Evolutionary conservation across 2,797 vertebrate genomes (phyloP), one percentile per base, ranked within the genome.

Genomic region (Urosaurus nigricauda): DNA sequence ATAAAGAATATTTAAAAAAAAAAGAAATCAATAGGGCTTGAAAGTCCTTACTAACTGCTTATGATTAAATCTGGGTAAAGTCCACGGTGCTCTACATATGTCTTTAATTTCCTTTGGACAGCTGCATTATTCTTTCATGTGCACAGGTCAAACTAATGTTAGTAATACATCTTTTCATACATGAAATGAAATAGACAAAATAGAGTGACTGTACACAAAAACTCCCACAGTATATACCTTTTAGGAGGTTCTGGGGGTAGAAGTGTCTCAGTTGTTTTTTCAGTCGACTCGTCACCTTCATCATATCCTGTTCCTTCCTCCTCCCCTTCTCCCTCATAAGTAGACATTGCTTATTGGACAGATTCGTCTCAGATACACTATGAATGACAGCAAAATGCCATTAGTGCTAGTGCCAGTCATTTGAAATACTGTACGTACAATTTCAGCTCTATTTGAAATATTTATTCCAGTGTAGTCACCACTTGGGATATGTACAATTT

Each of bases 321-420:
- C 2, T 3, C 80, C 60, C 16, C 77, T n/a, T 53, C 80, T 12
- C 84, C 83, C n/a, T 2, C 79, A 37, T 37, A 24, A 9, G 74
- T 58, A 68, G 88, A 83, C 88, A 89, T 89, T 65, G 84, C 65
- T 83, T 77, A 68, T 68, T 32, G 75, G 82, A 35, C 26, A 70
- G n/a, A 58, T 56, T 83, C 40, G 37, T 68, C 83, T 89, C 16
- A 80, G 73, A 85, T 85, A 43, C 37, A 17, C 88, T 89, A 58
- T 81, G 81, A 32, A 58, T 56, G 58, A 83, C 24, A 17, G 0
- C 79, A 89, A 75, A 79, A 60, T 79, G 19, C 11, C 35, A 53
- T 37, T 19, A 37, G 51, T 24, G 19, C 51, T 71, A 71, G 32
- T 37, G 13, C 21, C 70, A 84, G 51, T 35, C 60, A 32, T 65